Conservation (phyloP, 2,888 invertebrate genomes). For the Torymus auratus region DNA sequence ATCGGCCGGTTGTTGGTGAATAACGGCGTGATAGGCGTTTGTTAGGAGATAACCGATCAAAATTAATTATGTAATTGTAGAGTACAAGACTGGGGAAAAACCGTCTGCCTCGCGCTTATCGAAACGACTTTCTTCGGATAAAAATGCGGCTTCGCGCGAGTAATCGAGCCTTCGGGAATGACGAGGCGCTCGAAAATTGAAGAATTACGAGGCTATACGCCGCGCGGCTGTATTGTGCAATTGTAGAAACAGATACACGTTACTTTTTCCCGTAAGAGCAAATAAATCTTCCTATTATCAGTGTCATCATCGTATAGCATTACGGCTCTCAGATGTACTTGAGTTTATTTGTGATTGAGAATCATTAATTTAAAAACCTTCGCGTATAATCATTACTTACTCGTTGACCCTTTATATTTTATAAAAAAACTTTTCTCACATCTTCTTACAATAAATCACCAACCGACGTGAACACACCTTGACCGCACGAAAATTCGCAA, state of each 20-base stretch:
- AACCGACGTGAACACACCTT: too few relatives aligned
- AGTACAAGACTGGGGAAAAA: not conserved
- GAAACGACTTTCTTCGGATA: slow-evolving; percentile 27
- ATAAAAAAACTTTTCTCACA: too few relatives aligned
- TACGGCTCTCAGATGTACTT: too few relatives aligned
- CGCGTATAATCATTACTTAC: too few relatives aligned
- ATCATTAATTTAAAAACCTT: too few relatives aligned
- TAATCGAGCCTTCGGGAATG: slow-evolving; percentile 18
- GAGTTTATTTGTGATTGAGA: too few relatives aligned
- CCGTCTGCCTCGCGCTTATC: not conserved
- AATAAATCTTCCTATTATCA: not conserved
- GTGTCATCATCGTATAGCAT: not conserved
- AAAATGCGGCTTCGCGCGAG: slow-evolving; percentile 17
- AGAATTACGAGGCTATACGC: not conserved
- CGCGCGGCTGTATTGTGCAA: slow-evolving; percentile 1
- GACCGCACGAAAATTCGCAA: too few relatives aligned
- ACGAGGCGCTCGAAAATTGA: not conserved
- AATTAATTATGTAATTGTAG: slow-evolving; percentile 26
- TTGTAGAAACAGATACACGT: not conserved
- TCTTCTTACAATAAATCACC: too few relatives aligned
- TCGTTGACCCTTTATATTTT: too few relatives aligned
- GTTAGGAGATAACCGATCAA: slow-evolving; percentile 12
- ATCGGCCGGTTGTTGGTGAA: slow-evolving; percentile 12
- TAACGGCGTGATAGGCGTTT: not conserved
- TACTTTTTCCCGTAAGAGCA: not conserved